Conservation (phyloP, 2,797 vertebrate species). For the Fundulus diaphanus region DNA sequence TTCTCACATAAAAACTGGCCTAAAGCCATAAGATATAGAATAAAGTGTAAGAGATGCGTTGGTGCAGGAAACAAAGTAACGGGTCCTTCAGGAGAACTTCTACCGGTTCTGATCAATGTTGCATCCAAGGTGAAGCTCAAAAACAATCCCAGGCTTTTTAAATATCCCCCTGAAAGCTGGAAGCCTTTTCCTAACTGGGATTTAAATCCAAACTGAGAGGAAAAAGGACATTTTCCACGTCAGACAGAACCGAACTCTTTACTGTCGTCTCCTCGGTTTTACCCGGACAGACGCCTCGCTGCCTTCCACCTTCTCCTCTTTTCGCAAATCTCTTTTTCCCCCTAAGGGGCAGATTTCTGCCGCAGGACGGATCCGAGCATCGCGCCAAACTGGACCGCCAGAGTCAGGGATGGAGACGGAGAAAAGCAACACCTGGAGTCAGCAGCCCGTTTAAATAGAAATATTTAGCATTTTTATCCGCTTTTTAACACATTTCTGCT, state of each 20-base stretch:
- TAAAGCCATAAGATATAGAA: background rate
- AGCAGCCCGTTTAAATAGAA: no score
- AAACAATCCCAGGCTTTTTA: no score
- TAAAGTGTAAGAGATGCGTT: background rate
- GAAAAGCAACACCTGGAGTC: background rate
- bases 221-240: no score
- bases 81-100: background rate
- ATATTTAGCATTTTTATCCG: no score
- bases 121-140: background rate
- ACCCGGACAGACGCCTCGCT: background rate
- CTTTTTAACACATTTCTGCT: background rate
- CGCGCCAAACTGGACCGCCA: background rate
- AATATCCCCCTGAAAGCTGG: background rate
- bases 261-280: background rate
- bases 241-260: no score
- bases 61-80: background rate
- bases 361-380: background rate
- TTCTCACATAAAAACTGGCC: background rate
- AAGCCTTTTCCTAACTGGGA: background rate
- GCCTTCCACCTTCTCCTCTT: no score
- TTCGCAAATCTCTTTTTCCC: no score
- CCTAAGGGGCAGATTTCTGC: background rate
- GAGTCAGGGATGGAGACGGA: background rate
- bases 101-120: background rate
- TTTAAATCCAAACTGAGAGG: background rate